These are phyloP conservation scores for Mallotus villosus DNA, from an alignment of 2,797 vertebrate species.

Conservation along the genomic window DNA sequence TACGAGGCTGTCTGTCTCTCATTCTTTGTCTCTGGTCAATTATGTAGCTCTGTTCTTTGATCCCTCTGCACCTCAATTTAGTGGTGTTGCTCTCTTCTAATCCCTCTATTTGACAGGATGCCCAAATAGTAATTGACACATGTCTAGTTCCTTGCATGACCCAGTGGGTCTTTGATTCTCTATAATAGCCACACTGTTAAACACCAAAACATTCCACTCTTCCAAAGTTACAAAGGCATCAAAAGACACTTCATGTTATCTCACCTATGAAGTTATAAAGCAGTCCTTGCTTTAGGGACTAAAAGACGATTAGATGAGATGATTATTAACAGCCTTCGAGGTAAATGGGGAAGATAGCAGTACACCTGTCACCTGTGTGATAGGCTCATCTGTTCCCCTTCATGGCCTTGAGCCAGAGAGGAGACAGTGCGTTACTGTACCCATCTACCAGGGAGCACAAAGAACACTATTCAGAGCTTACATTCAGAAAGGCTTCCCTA, in stretches of 20 bases:
- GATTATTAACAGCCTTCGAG: constrained; percentile 4
- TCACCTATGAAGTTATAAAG: too few species aligned
- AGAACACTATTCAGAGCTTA: background rate
- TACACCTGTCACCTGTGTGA: constrained; percentile 5
- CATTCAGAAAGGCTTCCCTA: background rate
- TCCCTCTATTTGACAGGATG: background rate
- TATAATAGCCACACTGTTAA: too few species aligned
- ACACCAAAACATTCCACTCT: too few species aligned
- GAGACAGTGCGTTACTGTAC: background rate
- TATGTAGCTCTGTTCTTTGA: background rate
- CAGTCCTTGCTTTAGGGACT: too few species aligned
- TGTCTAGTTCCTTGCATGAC: too few species aligned
- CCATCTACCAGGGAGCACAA: background rate
- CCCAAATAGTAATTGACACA: too few species aligned
- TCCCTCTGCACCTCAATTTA: background rate
- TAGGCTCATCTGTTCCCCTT: constrained; percentile 3
- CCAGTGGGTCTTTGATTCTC: too few species aligned
- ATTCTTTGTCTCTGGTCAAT: background rate
- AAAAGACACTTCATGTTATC: too few species aligned
- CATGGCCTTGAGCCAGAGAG: background rate
- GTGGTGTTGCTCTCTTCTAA: background rate
- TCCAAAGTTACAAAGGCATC: too few species aligned
- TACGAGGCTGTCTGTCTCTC: background rate
- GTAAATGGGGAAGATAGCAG: background rate
- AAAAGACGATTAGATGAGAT: background rate